These are phyloP conservation scores for Melanotaenia pygmaea DNA, from an alignment of 2,797 vertebrate species.

Conservation along the genomic window DNA sequence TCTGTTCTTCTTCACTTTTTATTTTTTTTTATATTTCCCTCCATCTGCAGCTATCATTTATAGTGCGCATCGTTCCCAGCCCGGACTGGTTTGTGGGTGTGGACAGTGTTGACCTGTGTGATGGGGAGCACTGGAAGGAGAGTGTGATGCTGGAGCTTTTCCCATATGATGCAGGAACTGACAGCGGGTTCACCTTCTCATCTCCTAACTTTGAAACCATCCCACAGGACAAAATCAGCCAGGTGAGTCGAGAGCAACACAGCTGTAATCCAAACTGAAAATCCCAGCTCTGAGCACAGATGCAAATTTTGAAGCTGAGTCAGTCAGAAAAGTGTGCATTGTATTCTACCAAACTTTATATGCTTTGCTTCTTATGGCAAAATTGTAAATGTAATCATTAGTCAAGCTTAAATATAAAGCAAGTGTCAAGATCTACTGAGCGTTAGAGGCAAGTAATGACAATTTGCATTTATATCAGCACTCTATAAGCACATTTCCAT, in stretches of 20 bases:
- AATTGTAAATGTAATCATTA: not conserved
- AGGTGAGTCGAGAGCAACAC: constrained; percentile 77
- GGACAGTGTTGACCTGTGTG: constrained; percentile 91
- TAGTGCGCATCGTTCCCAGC: constrained; percentile 92
- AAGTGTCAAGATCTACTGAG: not conserved
- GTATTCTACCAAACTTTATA: not conserved
- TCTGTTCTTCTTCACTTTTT: not conserved
- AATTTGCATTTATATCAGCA: not conserved
- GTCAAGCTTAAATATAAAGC: not conserved
- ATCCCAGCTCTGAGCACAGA: not conserved
- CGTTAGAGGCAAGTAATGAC: not conserved
- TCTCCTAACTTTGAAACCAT: constrained; percentile 97
- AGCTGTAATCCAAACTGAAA: constrained; percentile 7
- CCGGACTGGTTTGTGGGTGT: constrained; percentile 98
- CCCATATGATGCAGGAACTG: constrained; percentile 94
- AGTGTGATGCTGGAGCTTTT: constrained; percentile 87
- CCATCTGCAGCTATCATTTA: constrained; percentile 89
- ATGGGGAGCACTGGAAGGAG: constrained; percentile 89
- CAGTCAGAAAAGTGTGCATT: not conserved
- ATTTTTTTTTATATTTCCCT: constrained; percentile 8
- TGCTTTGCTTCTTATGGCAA: not conserved
- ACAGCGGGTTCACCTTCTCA: constrained; percentile 98
- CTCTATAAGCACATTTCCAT: not conserved
- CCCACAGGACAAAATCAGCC: constrained; percentile 92
- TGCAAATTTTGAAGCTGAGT: not conserved